Conservation (phyloP, 2,797 vertebrate species). For the Cynodonichthys magdalenae region DNA sequence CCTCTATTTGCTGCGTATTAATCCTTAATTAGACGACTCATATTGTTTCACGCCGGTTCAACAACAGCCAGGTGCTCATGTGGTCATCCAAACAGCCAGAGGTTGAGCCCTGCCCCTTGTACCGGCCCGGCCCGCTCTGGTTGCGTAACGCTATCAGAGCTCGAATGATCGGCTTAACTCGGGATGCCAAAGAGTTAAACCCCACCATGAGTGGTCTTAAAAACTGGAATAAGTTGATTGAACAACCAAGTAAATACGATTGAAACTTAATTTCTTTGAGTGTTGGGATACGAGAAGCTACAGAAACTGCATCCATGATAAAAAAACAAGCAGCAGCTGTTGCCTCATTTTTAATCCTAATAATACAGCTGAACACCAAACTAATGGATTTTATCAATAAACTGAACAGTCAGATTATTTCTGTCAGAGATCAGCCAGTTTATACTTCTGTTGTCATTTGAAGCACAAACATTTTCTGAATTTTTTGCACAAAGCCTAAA, state of each 20-base stretch:
- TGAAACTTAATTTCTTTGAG: slow-evolving; percentile 4
- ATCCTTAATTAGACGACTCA: slow-evolving; percentile 46
- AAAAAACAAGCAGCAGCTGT: slow-evolving; percentile 1
- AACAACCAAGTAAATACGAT: neutral
- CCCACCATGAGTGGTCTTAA: neutral
- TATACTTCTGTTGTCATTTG: no score
- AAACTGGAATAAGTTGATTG: neutral
- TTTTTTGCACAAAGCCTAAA: no score
- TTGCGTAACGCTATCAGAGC: slow-evolving; percentile 33
- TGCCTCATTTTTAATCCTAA: neutral
- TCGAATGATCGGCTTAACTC: slow-evolving; percentile 10
- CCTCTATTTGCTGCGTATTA: slow-evolving; percentile 35
- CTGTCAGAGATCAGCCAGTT: neutral
- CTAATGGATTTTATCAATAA: neutral
- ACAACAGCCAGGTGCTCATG: slow-evolving; percentile 28
- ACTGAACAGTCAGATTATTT: neutral
- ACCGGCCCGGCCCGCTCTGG: neutral
- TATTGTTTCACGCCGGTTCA: slow-evolving; percentile 50
- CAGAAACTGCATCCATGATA: neutral
- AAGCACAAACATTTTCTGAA: no score
- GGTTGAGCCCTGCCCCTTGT: neutral
- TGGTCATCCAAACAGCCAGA: slow-evolving; percentile 26
- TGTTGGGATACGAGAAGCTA: neutral
- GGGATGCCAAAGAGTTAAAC: slow-evolving; percentile 17
- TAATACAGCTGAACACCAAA: neutral